Evolutionary conservation across 2,113 vertebrate genomes (phyloP), one percentile per base, ranked within the genome.

Genomic region (Colius striatus): DNA sequence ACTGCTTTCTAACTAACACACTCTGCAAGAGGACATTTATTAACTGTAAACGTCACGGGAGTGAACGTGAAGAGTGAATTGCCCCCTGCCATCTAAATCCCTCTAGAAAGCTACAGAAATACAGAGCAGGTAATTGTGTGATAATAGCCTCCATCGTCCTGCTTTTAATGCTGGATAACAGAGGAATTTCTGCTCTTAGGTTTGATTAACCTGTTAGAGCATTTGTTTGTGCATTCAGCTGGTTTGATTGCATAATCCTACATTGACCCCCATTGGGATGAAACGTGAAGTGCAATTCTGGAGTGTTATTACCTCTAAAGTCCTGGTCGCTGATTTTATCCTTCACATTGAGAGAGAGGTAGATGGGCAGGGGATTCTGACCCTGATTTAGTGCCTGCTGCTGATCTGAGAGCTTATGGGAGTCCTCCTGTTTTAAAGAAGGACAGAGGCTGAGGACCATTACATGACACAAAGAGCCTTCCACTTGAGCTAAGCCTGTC

Each of bases 281-380:
- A 87, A 89, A 77, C 8, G 2, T 71, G 48, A 94, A 62, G n/a
- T 30, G 19, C 38, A 86, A 2, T 54, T 93, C 48, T 77, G 51
- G n/a, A 84, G 23, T 65, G 54, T 61, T 73, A 66, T 98, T 98
- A 98, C 98, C 98, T 98, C 98, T 97, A 88, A 98, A 98, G 87
- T 98, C 97, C 87, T 95, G 84, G 95, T 98, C 97, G 87, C 98
- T 97, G 91, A 97, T 83, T 94, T 97, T 98, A 61, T 97, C 98
- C 97, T 98, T 99, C 91, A 98, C 98, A 94, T 98, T 98, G 95
- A 99, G 98, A 74, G 98, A 98, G 51, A 98, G 98, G 96, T 98
- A 99, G 93, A 99, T 98, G 63, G 98, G 98, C 66, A 98, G 87
- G 26, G 98, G 98, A 89, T 99, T 99, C 96, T 99, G 98, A 62